Percentiles rank a stretch among this genome's conserved stretches.
Evolutionary conservation across 1,140 invertebrate species (phyloP).

Genomic region (Goniozus legneri): DNA sequence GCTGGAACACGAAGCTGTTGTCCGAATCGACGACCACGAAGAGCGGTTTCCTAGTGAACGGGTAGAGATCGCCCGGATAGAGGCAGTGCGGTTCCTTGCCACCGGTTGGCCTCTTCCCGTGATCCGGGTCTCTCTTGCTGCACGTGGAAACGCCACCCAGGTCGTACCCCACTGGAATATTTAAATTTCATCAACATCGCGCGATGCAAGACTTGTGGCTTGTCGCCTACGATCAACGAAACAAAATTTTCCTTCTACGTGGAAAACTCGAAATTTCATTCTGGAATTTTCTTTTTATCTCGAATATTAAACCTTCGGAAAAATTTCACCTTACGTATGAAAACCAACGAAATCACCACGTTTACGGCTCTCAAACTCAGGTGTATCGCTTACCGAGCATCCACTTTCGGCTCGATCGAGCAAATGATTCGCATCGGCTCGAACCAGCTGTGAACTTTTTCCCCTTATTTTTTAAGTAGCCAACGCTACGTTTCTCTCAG

Average conservation of each 20-base stretch:
- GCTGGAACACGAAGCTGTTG: constrained; percentile 91
- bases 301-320: too few species aligned
- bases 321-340: too few species aligned
- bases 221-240: too few species aligned
- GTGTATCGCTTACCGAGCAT: constrained; percentile 29
- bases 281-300: background rate
- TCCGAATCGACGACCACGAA: constrained; percentile 94
- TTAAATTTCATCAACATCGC: constrained; percentile 32
- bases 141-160: constrained; percentile 87
- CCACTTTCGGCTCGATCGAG: constrained; percentile 20
- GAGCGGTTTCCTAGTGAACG: constrained; percentile 86
- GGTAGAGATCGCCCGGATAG: constrained; percentile 89
- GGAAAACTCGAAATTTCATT: background rate
- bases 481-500: too few species aligned
- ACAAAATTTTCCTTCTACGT: too few species aligned
- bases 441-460: too few species aligned
- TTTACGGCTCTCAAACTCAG: too few species aligned
- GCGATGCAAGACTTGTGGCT: constrained; percentile 22
- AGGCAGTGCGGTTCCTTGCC: constrained; percentile 82
- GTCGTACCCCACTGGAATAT: constrained; percentile 80
- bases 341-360: too few species aligned
- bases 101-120: constrained; percentile 62
- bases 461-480: too few species aligned
- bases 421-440: constrained; percentile 25
- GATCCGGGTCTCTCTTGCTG: constrained; percentile 72